phyloP scores from a whole-genome alignment of 2,113 vertebrate genomes.

The Hoplias malabaricus region DNA sequence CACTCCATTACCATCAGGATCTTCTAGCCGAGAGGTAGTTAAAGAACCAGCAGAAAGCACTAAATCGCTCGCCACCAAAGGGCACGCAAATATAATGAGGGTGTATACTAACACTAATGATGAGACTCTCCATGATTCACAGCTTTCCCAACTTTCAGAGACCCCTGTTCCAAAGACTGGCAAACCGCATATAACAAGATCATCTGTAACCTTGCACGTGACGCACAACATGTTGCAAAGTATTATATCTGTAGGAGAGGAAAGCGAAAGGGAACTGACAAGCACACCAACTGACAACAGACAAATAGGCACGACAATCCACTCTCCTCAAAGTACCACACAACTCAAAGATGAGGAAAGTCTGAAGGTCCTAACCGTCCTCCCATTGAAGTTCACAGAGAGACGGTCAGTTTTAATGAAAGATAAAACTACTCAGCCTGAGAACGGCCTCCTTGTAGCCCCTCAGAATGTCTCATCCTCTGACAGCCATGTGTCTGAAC shows the following conservation, averaged over 20 bases:
- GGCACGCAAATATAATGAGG: not conserved
- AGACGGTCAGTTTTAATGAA: slow-evolving; percentile 11
- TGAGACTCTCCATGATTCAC: not conserved
- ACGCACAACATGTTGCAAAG: not conserved
- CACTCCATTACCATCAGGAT: slow-evolving; percentile 16
- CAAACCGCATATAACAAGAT: slow-evolving; percentile 21
- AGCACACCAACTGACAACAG: slow-evolving; percentile 1
- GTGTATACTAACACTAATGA: not conserved
- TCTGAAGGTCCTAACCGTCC: not conserved
- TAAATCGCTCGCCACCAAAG: not conserved
- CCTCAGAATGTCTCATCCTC: slow-evolving; percentile 3
- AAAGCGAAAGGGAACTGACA: slow-evolving; percentile 23
- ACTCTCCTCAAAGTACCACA: not conserved
- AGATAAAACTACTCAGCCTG: not conserved
- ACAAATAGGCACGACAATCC: slow-evolving; percentile 13
- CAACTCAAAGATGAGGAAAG: not conserved
- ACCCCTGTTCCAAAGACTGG: not conserved
- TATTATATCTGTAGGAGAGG: slow-evolving; percentile 5
- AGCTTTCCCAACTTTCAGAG: slow-evolving; percentile 8
- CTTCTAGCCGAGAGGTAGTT: slow-evolving; percentile 3
- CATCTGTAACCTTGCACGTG: not conserved
- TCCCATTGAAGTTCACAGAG: not conserved
- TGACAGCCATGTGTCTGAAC: not conserved
- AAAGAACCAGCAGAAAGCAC: not conserved
- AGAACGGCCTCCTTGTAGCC: slow-evolving; percentile 18